phyloP scores from a whole-genome alignment of 2,113 vertebrate species.

The Bambusicola thoracicus region DNA sequence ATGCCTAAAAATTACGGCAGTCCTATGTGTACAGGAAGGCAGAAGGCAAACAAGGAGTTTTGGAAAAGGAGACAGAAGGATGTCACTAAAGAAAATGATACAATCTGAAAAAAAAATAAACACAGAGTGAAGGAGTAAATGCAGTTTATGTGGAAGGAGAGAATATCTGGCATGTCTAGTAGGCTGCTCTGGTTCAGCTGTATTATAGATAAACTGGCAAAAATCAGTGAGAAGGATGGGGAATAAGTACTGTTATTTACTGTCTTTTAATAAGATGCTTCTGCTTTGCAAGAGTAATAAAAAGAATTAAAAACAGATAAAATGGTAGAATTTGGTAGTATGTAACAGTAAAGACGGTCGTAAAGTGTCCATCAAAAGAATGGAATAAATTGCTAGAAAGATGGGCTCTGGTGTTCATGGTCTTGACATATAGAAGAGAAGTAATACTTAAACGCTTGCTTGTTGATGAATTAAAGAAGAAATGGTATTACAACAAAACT shows the following conservation, averaged over 20 bases:
- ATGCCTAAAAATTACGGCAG: not conserved
- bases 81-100: not conserved
- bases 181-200: not conserved
- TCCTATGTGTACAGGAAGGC: not conserved
- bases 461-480: not conserved
- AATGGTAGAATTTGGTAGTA: not conserved
- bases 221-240: not conserved
- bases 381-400: not conserved
- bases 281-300: not conserved
- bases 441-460: not conserved
- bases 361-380: not conserved
- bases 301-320: not conserved
- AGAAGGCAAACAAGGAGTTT: not conserved
- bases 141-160: not conserved
- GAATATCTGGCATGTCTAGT: not conserved
- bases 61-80: not conserved
- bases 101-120: not conserved
- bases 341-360: not conserved
- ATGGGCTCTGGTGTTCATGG: not conserved
- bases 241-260: not conserved
- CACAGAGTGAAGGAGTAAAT: not conserved
- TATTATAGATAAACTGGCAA: not conserved
- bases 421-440: not conserved
- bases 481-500: not conserved
- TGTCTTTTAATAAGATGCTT: not conserved